phyloP scores from a whole-genome alignment of 2,113 vertebrate genomes.

The Cyprinodon variegatus region DNA sequence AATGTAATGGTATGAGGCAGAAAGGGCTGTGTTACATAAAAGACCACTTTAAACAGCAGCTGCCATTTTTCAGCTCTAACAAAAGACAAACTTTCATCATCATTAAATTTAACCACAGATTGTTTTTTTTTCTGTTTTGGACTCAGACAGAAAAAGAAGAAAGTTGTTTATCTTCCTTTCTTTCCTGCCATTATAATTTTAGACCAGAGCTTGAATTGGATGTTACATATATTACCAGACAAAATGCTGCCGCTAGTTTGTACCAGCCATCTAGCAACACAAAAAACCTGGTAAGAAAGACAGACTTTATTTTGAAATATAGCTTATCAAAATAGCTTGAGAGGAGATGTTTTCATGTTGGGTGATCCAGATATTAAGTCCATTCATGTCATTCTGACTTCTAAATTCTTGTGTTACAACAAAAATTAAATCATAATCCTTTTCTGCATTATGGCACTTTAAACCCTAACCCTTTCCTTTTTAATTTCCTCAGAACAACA shows the following conservation, averaged over 20 bases:
- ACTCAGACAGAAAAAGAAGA: constrained; percentile 54
- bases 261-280: constrained; percentile 62
- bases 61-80: constrained; percentile 49
- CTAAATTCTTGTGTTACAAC: not conserved
- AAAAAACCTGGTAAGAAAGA: constrained; percentile 36
- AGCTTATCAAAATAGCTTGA: constrained; percentile 47
- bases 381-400: not conserved
- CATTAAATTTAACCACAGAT: constrained; percentile 54
- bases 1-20: constrained; percentile 60
- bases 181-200: constrained; percentile 55
- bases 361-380: not conserved
- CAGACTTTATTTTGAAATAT: constrained; percentile 40
- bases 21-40: constrained; percentile 56
- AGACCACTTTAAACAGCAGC: constrained; percentile 49
- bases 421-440: no score
- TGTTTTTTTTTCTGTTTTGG: constrained; percentile 51
- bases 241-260: constrained; percentile 55
- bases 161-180: constrained; percentile 43
- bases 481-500: no score
- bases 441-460: no score
- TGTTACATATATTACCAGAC: constrained; percentile 48
- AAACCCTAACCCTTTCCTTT: no score
- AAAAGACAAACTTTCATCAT: constrained; percentile 64
- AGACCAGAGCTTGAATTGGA: constrained; percentile 63
- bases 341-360: constrained; percentile 40